Evolutionary conservation across 2,888 invertebrate species (phyloP), one percentile per base, ranked within the genome.

Genomic region (Eupithecia tripunctaria): DNA sequence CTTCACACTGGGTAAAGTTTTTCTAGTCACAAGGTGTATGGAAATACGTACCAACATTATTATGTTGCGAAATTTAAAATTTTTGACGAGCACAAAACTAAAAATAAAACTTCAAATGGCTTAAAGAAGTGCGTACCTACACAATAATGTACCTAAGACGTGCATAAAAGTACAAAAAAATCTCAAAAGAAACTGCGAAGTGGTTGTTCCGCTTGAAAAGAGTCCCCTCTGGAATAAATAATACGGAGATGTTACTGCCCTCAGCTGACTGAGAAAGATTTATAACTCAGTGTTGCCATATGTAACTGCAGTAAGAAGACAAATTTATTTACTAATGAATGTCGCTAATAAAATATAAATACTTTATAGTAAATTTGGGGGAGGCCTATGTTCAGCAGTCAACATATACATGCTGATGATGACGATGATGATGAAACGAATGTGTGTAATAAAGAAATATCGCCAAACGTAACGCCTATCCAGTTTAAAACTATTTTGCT

Each of bases 171-270:
- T 2, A 29, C 27, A 29, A 27, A 60, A n/a, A 60, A 60, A 60
- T 18, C 60, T 29, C 29, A 60, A 29, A 18, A 15, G 18, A 60
- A 60, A 29, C 60, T 29, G 60, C 18, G 29, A 8, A 18, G 47
- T 3, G 36, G 10, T n/a, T 18, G 38, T 64, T 64, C 64, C 36
- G 38, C 64, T n/a, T 64, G 38, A 38, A 25, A 32, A 2, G 64
- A 21, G 12, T 15, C 21, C 64, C 64, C 64, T 38, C 25, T 21
- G 25, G 25, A 64, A 21, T 64, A 36, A 25, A 25, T 60, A 29
- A 60, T 60, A 21, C 60, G 29, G 18, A 29, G 38, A 64, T 36
- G 38, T 64, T 64, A 64, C 64, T 64, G 64, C 38, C 64, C 64
- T 36, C 38, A 38, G 38, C 4, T 27, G 29, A 29, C 60, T 29